Base-by-base conservation (phyloP, 2,797 vertebrate species). In the Pampus argenteus region DNA sequence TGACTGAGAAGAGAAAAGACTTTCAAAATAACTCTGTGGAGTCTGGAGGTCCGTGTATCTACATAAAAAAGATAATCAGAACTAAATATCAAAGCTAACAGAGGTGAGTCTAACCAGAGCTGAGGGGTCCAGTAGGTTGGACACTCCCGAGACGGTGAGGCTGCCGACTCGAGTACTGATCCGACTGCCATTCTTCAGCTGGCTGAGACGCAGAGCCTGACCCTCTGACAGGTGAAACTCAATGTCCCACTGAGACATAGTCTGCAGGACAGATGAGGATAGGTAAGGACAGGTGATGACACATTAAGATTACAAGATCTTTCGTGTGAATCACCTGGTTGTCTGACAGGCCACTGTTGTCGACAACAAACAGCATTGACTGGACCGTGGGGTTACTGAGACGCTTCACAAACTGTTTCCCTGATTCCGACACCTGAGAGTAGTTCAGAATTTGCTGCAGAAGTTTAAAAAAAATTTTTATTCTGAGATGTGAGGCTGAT, bases 281-380 rank as follows among this genome's bases (percentile, higher is more conserved):
- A 55, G 23, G 10, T 34, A 3, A 15, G 36, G 5, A 55, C 55
- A 29, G 52, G 14, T 66, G 29, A 70, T 44, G 13, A 69, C 22
- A 7, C 4, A 4, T 31, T 31, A 31, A 31, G 7, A 7, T 17
- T 2, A 0, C 0, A 3, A 4, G n/a, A 5, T 8, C 9, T 18
- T 9, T 22, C 5, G 5, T 34, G 8, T 3, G 34, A 29, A 75
- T 91, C 76, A 98, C 98, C 95, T 96, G 87, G 44, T 97, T 97
- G 66, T 87, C 87, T 4, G 66, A 79, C 25, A 98, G 90, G 1
- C 95, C 95, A 0, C 68, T 85, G 44, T 99, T 96, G 0, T 94
- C 93, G 0, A 98, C 96, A 9, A 96, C 97, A 23, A 99, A 99
- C 38, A 99, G 92, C 0, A 97, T 99, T 5, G 94, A 91, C 0